These are phyloP conservation scores for Diceros bicornis DNA, from an alignment of 2,797 vertebrate genomes.

Conservation along the genomic window DNA sequence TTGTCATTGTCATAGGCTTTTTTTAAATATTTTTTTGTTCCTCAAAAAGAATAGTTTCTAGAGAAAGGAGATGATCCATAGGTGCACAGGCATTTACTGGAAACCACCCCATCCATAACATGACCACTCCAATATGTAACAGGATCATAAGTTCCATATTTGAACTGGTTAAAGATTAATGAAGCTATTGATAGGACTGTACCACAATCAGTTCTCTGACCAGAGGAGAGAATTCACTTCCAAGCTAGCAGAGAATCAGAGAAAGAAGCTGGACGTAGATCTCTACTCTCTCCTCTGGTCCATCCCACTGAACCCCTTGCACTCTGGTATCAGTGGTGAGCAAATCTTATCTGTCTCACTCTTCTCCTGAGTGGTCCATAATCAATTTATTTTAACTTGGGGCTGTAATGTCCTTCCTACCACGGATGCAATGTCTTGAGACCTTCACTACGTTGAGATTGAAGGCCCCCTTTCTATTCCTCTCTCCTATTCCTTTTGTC, in stretches of 20 bases:
- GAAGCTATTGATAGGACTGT: not conserved
- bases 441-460: not conserved
- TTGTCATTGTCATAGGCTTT: not conserved
- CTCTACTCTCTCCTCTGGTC: not conserved
- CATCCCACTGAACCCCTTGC: rapidly evolving
- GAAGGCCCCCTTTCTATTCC: not conserved
- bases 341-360: not conserved
- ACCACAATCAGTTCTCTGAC: not conserved
- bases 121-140: not conserved
- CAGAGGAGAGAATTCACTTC: not conserved
- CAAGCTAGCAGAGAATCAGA: not conserved
- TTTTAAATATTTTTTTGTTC: not conserved
- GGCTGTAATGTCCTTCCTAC: too few relatives aligned
- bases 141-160: rapidly evolving
- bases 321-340: not conserved
- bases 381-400: not conserved
- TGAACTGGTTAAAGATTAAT: not conserved
- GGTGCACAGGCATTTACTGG: not conserved
- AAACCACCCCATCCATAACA: not conserved
- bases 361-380: not conserved
- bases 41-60: not conserved
- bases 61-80: not conserved
- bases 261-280: not conserved
- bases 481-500: not conserved
- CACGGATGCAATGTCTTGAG: not conserved